Base-by-base conservation (phyloP, 2,888 invertebrate species). In the Ennomos erosarius region DNA sequence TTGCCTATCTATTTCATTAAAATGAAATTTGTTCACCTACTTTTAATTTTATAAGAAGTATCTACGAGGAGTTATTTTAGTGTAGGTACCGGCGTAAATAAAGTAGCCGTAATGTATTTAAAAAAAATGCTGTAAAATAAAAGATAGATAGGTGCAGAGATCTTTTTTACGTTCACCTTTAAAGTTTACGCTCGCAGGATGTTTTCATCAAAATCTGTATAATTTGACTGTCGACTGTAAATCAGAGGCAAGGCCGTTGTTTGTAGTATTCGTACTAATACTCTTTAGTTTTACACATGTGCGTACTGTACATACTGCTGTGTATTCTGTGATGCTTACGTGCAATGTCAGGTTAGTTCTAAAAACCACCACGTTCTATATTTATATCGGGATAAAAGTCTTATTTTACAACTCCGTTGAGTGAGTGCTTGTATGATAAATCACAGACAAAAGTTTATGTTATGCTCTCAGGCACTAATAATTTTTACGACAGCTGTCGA, bases 401-500 rank as follows among this genome's bases (percentile, higher is more conserved):
- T 73, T 67, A 71, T 69, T 79, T 79, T 75, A 79, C 69, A 74
- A 74, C 71, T 67, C 54, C 61, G 64, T 59, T 67, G 70, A 71
- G 78, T 69, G 67, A 59, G 16, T 16, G 3, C 16, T 68, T 59
- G 68, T 64, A 65, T 62, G 70, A 78, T 77, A 75, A 76, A 79
- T 75, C 71, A 69, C 61, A 55, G 58, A 62, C 69, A 54, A 72
- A 73, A 71, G 63, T 78, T 76, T 75, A 79, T 72, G 75, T 76
- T 75, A 79, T 72, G 75, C 71, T 78, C 71, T 76, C 64, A 62
- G 72, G 63, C 73, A 75, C 47, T 11, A 48, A 58, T 48, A n/a
- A 46, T 58, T 58, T 44, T 39, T 48, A 39, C 11, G 26, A 43
- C 33, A 26, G 43, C n/a, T 26, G 33, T 2, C 10, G 33, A 43